Evolutionary conservation across 2,113 vertebrate genomes (phyloP).

Genomic region (Cinclus mexicanus): DNA sequence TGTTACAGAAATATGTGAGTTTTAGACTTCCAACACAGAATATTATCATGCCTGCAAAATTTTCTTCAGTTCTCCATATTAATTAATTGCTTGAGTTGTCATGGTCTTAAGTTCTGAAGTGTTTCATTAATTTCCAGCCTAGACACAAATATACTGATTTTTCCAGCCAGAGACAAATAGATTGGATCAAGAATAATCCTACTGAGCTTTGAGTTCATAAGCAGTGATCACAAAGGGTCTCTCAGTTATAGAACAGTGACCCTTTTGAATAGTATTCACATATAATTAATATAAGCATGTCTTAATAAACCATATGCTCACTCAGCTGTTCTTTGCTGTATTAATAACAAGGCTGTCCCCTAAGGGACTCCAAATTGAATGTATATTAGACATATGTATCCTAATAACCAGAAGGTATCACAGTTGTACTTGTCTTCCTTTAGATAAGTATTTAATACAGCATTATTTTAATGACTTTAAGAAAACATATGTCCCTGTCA

Average conservation of each 20-base stretch:
- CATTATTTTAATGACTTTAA: conserved; percentile 56
- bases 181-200: conserved; percentile 1
- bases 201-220: conserved; percentile 43
- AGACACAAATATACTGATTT: conserved; percentile 12
- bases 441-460: conserved; percentile 54
- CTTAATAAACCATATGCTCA: conserved; percentile 75
- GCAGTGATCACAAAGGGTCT: conserved; percentile 36
- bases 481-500: conserved; percentile 25
- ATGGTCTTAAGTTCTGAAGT: background rate
- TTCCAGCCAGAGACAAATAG: conserved; percentile 32
- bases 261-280: conserved; percentile 61
- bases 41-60: background rate
- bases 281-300: conserved; percentile 71
- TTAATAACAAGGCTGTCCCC: conserved; percentile 62
- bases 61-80: background rate
- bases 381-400: conserved; percentile 46
- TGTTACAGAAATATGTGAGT: background rate
- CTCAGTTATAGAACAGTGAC: conserved; percentile 51
- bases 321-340: conserved; percentile 72
- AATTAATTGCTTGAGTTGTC: background rate
- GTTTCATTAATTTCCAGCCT: conserved; percentile 25
- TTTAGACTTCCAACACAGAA: background rate
- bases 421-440: conserved; percentile 53
- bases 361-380: conserved; percentile 65
- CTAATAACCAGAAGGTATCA: conserved; percentile 56